Percentiles rank a stretch among this genome's conserved stretches.
Conservation (phyloP, 2,888 invertebrate species). For the Nephrotoma guestfalica region DNA sequence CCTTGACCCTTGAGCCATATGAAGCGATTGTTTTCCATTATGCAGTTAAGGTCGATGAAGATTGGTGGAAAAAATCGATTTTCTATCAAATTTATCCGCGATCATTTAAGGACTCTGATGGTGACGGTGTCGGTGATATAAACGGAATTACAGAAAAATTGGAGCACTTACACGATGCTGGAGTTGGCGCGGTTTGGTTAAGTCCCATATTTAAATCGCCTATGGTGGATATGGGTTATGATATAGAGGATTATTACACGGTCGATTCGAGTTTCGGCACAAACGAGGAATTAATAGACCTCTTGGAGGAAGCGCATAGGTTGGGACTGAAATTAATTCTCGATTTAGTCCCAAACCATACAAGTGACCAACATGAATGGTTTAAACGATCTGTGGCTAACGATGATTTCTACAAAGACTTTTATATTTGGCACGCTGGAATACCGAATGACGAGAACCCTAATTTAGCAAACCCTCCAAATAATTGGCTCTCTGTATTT, state of each 20-base stretch:
- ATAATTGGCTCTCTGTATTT: slow-evolving; percentile 41
- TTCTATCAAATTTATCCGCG: slow-evolving; percentile 66
- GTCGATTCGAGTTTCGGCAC: slow-evolving; percentile 57
- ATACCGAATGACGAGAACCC: slow-evolving; percentile 12
- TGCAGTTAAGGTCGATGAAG: not conserved
- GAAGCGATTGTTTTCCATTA: not conserved
- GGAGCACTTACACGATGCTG: slow-evolving; percentile 48
- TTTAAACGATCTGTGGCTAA: slow-evolving; percentile 47
- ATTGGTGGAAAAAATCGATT: slow-evolving; percentile 61
- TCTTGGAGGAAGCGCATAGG: slow-evolving; percentile 38
- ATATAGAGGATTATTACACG: slow-evolving; percentile 50
- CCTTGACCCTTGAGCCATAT: not conserved
- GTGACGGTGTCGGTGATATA: slow-evolving; percentile 63
- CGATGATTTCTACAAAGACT: slow-evolving; percentile 49
- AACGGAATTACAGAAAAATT: slow-evolving; percentile 40
- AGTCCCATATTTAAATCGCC: slow-evolving; percentile 51
- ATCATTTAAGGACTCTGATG: slow-evolving; percentile 58
- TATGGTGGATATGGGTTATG: slow-evolving; percentile 66
- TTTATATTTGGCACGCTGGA: slow-evolving; percentile 45
- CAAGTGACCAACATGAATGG: slow-evolving; percentile 38
- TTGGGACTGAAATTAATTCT: slow-evolving; percentile 30
- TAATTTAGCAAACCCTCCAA: slow-evolving; percentile 30
- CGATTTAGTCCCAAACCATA: slow-evolving; percentile 40
- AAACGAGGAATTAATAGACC: slow-evolving; percentile 50
- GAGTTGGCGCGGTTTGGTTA: slow-evolving; percentile 52